These are phyloP conservation scores for Porites australiensis DNA, from an alignment of 64 coral and sea anemone species.

Conservation along the genomic window DNA sequence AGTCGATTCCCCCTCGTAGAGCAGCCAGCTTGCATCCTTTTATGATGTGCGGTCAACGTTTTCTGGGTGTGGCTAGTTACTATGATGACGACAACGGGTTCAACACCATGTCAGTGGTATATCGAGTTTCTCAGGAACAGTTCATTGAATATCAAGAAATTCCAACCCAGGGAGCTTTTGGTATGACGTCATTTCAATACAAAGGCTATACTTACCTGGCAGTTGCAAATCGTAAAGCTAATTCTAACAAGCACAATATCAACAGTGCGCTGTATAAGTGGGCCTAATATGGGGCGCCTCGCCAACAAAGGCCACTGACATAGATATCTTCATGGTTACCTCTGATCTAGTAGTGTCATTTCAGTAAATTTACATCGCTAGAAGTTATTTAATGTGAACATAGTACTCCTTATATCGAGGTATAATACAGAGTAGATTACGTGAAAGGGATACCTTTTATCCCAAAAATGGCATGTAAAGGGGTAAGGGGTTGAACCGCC, in stretches of 20 bases:
- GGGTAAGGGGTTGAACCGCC: too few species aligned
- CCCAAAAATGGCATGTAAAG: too few species aligned
- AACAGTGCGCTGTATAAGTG: constrained; percentile 69
- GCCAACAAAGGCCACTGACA: too few species aligned
- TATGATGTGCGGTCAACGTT: constrained; percentile 7
- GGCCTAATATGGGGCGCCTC: not conserved
- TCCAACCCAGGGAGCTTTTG: not conserved
- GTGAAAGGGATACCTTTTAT: too few species aligned
- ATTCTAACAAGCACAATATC: constrained; percentile 3
- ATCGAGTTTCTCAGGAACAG: not conserved
- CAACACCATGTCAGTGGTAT: not conserved
- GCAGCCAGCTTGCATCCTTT: not conserved
- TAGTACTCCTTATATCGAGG: too few species aligned
- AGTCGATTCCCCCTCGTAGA: not conserved
- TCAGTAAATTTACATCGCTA: too few species aligned
- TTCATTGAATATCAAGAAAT: not conserved
- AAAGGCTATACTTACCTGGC: constrained; percentile 6
- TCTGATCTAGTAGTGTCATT: too few species aligned
- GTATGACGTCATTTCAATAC: not conserved
- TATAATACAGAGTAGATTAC: too few species aligned
- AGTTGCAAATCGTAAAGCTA: not conserved
- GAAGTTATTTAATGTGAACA: too few species aligned
- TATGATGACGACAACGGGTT: not conserved
- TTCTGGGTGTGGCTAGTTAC: not conserved
- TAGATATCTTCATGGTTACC: too few species aligned